Evolutionary conservation across 2,888 invertebrate genomes (phyloP), one percentile per base, ranked within the genome.

Genomic region (Brachypalpus laphriformis): DNA sequence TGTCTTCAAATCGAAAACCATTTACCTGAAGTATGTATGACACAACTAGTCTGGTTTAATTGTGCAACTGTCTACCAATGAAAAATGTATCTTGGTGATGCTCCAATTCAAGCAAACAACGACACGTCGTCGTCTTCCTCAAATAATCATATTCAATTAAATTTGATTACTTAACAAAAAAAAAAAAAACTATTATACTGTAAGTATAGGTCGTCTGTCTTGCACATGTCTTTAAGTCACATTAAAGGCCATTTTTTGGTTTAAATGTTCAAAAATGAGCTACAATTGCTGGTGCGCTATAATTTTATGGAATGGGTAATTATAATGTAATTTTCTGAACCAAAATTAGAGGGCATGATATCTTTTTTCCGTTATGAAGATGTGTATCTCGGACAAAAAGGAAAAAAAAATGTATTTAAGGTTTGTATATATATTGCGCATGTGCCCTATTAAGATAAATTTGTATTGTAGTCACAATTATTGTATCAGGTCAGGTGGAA

Each of bases 401-500:
- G 25, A 28, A 45, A 6, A 45, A 9, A 14, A 25, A 25, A 40
- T 9, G 31, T 47, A 42, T 51, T 14, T 11, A 72, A n/a, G 59
- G 71, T 54, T 57, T 49, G 47, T 42, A 47, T 71, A 14, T 11
- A 34, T 25, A 61, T 51, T 20, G 18, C n/a, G 42, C 42, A 63
- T 65, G 54, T 31, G 63, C 56, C 45, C 45, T 37, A 45, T 37
- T 34, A 47, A 56, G 34, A 34, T 47, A 65, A 31, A 45, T 65
- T 40, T 51, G 42, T 34, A 59, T 37, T 31, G 3, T 11, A 3
- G 11, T 18, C 18, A 22, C 59, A 65, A 57, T 72, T 71, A 78
- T n/a, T 40, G 31, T 51, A 57, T 49, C 63, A 59, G 76, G 82
- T 82, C 76, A 70, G 70, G 49, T 82, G 70, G 70, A 76, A 76